These are phyloP conservation scores for Drosophila algonquin DNA, from an alignment of 2,888 invertebrate species.

Conservation along the genomic window DNA sequence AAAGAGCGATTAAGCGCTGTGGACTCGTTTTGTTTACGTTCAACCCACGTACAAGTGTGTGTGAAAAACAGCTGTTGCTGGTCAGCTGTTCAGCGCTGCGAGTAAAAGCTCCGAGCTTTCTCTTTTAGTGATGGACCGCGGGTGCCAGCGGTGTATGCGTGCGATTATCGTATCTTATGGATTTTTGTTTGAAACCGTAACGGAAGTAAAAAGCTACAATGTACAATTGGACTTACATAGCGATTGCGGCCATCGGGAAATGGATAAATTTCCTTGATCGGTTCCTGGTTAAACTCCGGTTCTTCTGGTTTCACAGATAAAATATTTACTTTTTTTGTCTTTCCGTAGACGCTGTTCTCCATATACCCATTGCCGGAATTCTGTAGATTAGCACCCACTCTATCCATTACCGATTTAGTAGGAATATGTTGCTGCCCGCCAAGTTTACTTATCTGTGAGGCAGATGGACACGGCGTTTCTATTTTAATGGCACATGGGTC, in stretches of 20 bases:
- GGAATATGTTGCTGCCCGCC: neutral
- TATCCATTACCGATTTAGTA: neutral
- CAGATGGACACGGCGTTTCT: neutral
- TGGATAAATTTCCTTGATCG: neutral
- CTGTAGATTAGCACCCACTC: neutral
- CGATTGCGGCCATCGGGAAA: neutral
- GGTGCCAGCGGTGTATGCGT: slow-evolving; percentile 3
- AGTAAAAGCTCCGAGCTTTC: slow-evolving; percentile 33
- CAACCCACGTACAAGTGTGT: slow-evolving; percentile 14
- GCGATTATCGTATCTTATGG: neutral
- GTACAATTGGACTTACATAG: neutral
- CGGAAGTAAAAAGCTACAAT: neutral
- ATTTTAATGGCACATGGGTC: neutral
- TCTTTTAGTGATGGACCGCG: slow-evolving; percentile 8
- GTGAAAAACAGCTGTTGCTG: slow-evolving; percentile 60
- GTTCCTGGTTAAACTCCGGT: neutral
- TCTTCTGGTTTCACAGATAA: neutral
- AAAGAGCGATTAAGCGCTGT: slow-evolving; percentile 50
- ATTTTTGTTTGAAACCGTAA: neutral
- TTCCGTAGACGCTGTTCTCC: neutral
- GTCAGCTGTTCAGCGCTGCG: slow-evolving; percentile 31
- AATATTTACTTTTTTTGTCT: neutral
- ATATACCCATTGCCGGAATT: neutral
- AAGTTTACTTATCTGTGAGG: neutral
- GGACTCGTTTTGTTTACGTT: slow-evolving; percentile 64